Conservation (phyloP, 1,140 invertebrate species). For the Ceratosolen fusciceps region DNA sequence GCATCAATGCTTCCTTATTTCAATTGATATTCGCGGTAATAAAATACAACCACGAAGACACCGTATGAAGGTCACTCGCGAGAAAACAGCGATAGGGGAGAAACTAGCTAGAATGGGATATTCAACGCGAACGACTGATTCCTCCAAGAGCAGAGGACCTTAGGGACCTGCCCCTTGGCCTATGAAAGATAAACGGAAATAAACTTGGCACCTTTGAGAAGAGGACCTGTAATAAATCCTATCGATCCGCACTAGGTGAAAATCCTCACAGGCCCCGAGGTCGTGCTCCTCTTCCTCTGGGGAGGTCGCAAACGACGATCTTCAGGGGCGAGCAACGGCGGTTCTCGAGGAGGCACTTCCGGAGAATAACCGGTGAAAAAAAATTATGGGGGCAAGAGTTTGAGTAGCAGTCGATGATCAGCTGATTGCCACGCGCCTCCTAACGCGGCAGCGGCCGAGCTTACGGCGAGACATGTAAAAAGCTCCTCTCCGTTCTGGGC, state of each 20-base stretch:
- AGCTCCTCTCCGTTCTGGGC: neutral
- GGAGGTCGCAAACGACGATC: neutral
- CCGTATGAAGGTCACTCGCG: constrained; percentile 34
- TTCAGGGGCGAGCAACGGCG: neutral
- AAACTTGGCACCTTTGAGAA: too few species aligned
- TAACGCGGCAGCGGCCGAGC: constrained; percentile 46
- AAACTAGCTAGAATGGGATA: too few species aligned
- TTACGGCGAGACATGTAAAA: constrained; percentile 39
- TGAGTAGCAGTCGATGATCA: constrained; percentile 55
- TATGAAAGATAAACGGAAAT: too few species aligned
- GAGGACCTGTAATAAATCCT: too few species aligned
- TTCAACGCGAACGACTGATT: too few species aligned
- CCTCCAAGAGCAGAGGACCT: too few species aligned
- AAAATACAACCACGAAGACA: neutral
- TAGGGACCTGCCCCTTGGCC: too few species aligned
- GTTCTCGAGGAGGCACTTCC: constrained; percentile 38
- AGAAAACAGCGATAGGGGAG: too few species aligned
- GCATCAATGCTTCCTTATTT: too few species aligned
- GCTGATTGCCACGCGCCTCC: constrained; percentile 66
- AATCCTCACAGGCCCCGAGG: neutral
- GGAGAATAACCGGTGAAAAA: too few species aligned
- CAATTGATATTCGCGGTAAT: neutral
- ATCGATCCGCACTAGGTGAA: too few species aligned
- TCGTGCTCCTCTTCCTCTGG: neutral
- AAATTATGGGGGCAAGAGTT: neutral